A percentile compares a stretch with the other conserved stretches of the same genome.
phyloP scores from a whole-genome alignment of 2,888 invertebrate genomes.

The Lissonota sp. region DNA sequence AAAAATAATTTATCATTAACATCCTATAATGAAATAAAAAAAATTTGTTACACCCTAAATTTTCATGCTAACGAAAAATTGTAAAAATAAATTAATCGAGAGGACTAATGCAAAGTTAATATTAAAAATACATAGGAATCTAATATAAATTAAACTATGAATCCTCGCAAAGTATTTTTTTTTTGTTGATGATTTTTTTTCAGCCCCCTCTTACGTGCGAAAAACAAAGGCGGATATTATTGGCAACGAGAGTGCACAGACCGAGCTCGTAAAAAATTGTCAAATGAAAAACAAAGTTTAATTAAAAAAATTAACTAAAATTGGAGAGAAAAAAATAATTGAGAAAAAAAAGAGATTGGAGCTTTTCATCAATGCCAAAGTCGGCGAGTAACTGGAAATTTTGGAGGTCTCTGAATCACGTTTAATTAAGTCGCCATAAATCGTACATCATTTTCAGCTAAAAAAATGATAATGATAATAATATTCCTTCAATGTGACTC shows the following conservation, averaged over 20 bases:
- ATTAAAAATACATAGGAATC: no score
- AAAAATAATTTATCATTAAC: no score
- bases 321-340: slow-evolving; percentile 18
- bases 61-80: no score
- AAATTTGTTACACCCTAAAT: neutral
- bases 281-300: neutral
- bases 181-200: slow-evolving; percentile 34
- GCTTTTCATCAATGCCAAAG: slow-evolving; percentile 76
- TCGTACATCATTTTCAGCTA: neutral
- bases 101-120: neutral
- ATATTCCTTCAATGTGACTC: no score
- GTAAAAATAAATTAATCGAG: neutral
- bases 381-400: slow-evolving; percentile 78
- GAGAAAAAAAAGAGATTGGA: slow-evolving; percentile 44
- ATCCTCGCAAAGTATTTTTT: slow-evolving; percentile 1
- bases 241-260: no score
- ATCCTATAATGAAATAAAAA: no score
- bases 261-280: neutral
- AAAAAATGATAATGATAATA: no score
- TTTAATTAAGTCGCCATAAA: slow-evolving; percentile 40
- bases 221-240: no score
- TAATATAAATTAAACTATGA: no score
- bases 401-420: slow-evolving; percentile 76
- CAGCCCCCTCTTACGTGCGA: slow-evolving; percentile 2
- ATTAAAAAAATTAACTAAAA: neutral